Base-by-base conservation (phyloP, 2,888 invertebrate genomes). In the Galerucella nymphaeae region DNA sequence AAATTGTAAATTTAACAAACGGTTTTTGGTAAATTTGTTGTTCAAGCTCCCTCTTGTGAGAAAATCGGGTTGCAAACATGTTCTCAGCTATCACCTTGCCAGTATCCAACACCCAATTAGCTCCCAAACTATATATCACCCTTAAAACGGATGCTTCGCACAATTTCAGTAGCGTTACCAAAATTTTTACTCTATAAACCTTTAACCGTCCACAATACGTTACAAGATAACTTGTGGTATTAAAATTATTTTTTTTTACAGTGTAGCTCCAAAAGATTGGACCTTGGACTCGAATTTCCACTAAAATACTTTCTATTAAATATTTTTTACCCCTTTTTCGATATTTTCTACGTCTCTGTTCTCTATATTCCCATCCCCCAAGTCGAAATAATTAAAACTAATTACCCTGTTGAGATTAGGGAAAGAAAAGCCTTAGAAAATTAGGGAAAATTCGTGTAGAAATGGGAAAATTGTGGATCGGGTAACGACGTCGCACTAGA, bases 321-420 rank as follows among this genome's bases (percentile, higher is more conserved):
- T 38, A 38, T 38, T 38, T 38, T 38, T 8, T 38, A 38, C 8
- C 8, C 30, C 30, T 38, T 38, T 6, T 57, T 57, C 55, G 18
- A 57, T 18, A 9, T 16, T 23, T 55, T 57, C 55, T 23, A 57
- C 55, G 55, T 57, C 55, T 10, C 18, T 58, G 58, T 30, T n/a
- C 55, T n/a, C 11, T 58, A 23, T 58, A 30, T 30, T 58, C 74
- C 77, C 76, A 71, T 77, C 73, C 75, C 73, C 42, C 13, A 11
- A 9, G 42, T 42, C 70, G 70, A 77, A 80, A 81, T 83, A 83
- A 83, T 83, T 82, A 83, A 83, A 83, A 82, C 80, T 81, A 83
- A 83, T 82, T 82, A 80, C 81, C 76, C 81, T 79, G 79, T 77
- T 80, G 81, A 82, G 82, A 80, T 80, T 78, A 76, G 16, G 73